Evolutionary conservation across 2,797 vertebrate genomes (phyloP), one percentile per base, ranked within the genome.

Genomic region (Leptoclinus maculatus): DNA sequence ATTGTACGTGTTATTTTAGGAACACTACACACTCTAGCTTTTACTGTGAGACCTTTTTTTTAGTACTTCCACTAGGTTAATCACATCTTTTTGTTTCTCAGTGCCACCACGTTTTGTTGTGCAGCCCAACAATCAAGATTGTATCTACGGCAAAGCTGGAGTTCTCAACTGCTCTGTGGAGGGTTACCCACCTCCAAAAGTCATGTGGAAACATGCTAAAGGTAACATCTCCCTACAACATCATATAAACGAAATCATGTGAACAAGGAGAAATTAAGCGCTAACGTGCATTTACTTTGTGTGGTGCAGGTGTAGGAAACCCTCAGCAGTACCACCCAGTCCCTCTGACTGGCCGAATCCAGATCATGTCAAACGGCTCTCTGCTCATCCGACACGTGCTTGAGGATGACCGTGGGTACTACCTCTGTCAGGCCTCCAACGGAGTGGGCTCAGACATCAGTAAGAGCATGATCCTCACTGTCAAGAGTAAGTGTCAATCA

Each of bases 201-300:
- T 99, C 90, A 97, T 99, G 96, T 99, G 98, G 98, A 99, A 99
- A 71, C 98, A 99, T 0, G 97, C 98, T 6, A 99, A 99, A 96
- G 98, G 98, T 99, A 93, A 41, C 41, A 21, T 38, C 4, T 5
- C n/a, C 2, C 4, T 12, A 8, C 16, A 25, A 27, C 47, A 39
- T 58, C 1, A 8, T n/a, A 23, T 39, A 70, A 16, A 63, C 53
- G 3, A 60, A 34, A 4, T 10, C 3, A 71, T 6, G 0, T 7
- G 4, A 57, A 76, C 8, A 41, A 66, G 21, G 11, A 58, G 38
- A 68, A 41, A 47, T 43, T 7, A 4, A 78, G 8, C 16, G 34
- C 12, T 64, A 39, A 64, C 16, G 39, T 13, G 16, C 19, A 14
- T 69, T 62, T 54, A 5, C 29, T 72, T 63, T 74, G 17, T 66